Percentiles rank a stretch among this genome's conserved stretches.
phyloP scores from a whole-genome alignment of 2,113 vertebrate species.

The Carollia perspicillata region DNA sequence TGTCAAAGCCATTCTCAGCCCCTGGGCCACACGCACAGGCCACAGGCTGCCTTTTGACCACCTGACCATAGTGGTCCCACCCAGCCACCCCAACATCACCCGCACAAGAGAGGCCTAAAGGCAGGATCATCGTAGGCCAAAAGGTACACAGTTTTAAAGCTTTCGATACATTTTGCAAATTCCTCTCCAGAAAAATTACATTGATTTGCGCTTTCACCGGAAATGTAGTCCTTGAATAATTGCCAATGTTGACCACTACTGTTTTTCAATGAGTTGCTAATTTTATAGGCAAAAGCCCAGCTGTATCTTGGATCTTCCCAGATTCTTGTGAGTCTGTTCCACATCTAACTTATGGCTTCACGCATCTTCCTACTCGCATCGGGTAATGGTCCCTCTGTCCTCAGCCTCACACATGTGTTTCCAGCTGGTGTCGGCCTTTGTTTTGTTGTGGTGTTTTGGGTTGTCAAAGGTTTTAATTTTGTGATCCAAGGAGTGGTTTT shows the following conservation, averaged over 20 bases:
- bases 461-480: not conserved
- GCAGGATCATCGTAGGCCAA: too few species aligned
- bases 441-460: not conserved
- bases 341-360: not conserved
- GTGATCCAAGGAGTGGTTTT: not conserved
- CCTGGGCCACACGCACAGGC: too few species aligned
- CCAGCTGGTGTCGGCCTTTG: not conserved
- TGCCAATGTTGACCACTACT: not conserved
- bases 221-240: not conserved
- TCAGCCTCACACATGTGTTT: not conserved
- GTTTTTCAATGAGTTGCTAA: not conserved
- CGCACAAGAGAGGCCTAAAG: not conserved
- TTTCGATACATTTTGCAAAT: too few species aligned
- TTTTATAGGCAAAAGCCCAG: not conserved
- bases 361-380: not conserved
- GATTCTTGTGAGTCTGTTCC: not conserved
- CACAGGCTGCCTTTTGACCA: not conserved
- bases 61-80: not conserved
- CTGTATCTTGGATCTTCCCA: not conserved
- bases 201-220: rapidly evolving
- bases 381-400: not conserved
- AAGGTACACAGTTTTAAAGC: rapidly evolving
- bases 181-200: not conserved
- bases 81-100: not conserved
- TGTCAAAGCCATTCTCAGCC: not conserved